A percentile compares a stretch with the other conserved stretches of the same genome.
Evolutionary conservation across 2,113 vertebrate genomes (phyloP).

Genomic region (Hemibagrus wyckioides): DNA sequence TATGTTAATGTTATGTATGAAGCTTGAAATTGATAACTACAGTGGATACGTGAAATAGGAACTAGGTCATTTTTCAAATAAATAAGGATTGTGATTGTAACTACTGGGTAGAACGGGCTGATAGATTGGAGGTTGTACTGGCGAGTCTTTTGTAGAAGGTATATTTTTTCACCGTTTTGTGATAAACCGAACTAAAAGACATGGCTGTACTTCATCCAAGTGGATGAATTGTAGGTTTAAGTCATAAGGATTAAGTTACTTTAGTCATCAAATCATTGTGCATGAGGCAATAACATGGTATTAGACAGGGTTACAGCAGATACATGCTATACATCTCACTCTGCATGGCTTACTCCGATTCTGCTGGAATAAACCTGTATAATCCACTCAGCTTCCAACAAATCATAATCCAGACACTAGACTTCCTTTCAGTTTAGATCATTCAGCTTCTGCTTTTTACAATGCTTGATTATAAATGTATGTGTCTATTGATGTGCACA

Average conservation of each 20-base stretch:
- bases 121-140: neutral
- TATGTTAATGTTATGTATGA: neutral
- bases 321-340: neutral
- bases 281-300: neutral
- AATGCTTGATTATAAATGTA: neutral
- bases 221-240: neutral
- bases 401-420: neutral
- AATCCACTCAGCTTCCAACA: slow-evolving; percentile 24
- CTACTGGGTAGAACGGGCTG: neutral
- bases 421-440: neutral
- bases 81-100: neutral
- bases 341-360: slow-evolving; percentile 28
- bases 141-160: neutral
- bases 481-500: neutral
- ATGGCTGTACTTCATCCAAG: neutral
- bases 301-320: neutral
- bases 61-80: neutral
- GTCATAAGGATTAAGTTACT: neutral
- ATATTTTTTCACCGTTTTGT: slow-evolving; percentile 23
- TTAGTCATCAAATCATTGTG: neutral
- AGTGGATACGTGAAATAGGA: neutral
- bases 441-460: neutral
- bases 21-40: neutral
- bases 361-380: neutral
- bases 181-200: neutral